Evolutionary conservation across 2,113 vertebrate genomes (phyloP).

Genomic region (Spea multiplicata): DNA sequence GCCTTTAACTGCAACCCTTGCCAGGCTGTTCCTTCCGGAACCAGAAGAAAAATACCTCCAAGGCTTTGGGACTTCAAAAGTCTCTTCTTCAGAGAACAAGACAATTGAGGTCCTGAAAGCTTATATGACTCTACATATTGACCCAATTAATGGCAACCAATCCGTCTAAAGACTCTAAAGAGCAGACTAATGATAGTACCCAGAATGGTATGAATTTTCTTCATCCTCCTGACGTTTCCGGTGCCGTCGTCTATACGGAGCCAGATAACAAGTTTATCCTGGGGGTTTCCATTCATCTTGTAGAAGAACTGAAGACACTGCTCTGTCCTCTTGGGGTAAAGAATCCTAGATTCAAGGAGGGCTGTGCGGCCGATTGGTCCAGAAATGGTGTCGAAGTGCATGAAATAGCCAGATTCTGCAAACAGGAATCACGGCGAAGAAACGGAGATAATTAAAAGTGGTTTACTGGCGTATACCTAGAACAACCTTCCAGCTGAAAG

Average conservation of each 20-base stretch:
- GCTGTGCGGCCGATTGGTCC: slow-evolving; percentile 69
- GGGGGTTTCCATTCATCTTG: slow-evolving; percentile 74
- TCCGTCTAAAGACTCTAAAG: no score
- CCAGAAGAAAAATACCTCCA: no score
- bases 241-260: slow-evolving; percentile 79
- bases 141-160: no score
- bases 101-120: no score
- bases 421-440: not conserved
- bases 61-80: no score
- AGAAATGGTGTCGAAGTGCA: slow-evolving; percentile 71
- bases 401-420: slow-evolving; percentile 78
- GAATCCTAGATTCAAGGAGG: slow-evolving; percentile 80
- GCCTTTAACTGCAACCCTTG: no score
- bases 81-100: no score
- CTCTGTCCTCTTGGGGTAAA: slow-evolving; percentile 80
- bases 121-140: no score
- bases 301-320: slow-evolving; percentile 94
- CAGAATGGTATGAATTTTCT: slow-evolving; percentile 73
- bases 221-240: slow-evolving; percentile 70
- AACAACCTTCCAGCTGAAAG: no score
- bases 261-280: slow-evolving; percentile 80
- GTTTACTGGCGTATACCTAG: no score
- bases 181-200: slow-evolving; percentile 60
- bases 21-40: no score
- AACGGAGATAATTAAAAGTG: not conserved